These are phyloP conservation scores for Acomys russatus DNA, from an alignment of 2,797 vertebrate genomes.

Conservation along the genomic window DNA sequence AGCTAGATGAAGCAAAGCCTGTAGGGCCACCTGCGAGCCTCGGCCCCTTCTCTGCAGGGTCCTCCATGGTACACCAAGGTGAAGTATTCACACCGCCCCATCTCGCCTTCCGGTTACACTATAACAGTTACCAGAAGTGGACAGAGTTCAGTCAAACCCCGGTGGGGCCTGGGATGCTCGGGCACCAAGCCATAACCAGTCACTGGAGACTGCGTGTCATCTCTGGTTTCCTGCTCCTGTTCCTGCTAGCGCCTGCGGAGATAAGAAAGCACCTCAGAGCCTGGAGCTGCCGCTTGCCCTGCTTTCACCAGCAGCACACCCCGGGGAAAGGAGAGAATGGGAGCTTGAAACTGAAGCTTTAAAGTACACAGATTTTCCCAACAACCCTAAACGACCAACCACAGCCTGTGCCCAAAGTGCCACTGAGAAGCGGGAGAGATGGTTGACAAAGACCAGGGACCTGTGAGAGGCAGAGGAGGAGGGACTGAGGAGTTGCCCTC, in stretches of 20 bases:
- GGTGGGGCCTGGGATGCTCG: not conserved
- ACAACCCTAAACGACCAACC: not conserved
- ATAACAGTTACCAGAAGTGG: not conserved
- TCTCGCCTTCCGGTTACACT: not conserved
- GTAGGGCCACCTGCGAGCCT: not conserved
- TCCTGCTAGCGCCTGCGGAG: not conserved
- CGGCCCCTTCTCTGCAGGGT: not conserved
- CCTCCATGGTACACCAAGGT: not conserved
- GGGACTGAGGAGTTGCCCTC: not conserved
- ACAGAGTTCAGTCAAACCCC: not conserved
- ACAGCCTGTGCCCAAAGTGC: not conserved
- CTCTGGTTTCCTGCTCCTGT: not conserved
- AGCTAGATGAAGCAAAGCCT: not conserved
- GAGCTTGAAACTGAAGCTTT: not conserved
- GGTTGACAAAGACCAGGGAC: not conserved
- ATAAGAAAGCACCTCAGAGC: not conserved
- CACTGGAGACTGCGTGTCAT: not conserved
- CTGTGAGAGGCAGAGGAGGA: not conserved
- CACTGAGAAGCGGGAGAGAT: not conserved
- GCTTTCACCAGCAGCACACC: not conserved
- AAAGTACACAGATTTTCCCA: not conserved
- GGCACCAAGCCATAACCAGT: not conserved
- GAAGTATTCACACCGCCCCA: not conserved
- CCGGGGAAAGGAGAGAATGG: not conserved
- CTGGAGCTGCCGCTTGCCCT: not conserved